Evolutionary conservation across 2,797 vertebrate genomes (phyloP).

Genomic region (Brachymystax lenok): DNA sequence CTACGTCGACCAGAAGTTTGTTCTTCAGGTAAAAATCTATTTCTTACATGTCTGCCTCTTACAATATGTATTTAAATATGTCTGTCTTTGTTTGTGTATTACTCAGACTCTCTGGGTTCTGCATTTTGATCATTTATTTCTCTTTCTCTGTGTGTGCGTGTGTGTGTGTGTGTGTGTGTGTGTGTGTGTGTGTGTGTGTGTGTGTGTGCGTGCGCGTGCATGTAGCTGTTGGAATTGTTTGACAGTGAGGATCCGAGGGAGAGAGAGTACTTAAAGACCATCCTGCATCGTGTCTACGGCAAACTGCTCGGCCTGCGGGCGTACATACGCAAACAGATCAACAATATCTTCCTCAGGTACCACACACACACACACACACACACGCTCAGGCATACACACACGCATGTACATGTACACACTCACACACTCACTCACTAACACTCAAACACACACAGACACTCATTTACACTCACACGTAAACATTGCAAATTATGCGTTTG

Average conservation of each 20-base stretch:
- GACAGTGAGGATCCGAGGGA: slow-evolving; percentile 93
- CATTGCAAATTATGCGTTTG: neutral
- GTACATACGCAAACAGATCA: slow-evolving; percentile 94
- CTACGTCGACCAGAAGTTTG: slow-evolving; percentile 94
- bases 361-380: neutral
- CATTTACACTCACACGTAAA: neutral
- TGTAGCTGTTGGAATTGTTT: slow-evolving; percentile 87
- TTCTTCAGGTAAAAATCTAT: slow-evolving; percentile 79
- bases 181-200: slow-evolving; percentile 15
- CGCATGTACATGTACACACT: slow-evolving; percentile 5
- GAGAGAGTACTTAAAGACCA: slow-evolving; percentile 92
- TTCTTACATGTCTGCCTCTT: too few relatives aligned
- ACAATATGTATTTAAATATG: neutral
- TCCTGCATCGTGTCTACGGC: slow-evolving; percentile 91
- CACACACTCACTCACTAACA: neutral
- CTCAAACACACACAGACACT: neutral
- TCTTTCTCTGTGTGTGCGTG: slow-evolving; percentile 18
- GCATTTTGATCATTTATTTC: neutral
- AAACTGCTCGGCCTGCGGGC: slow-evolving; percentile 92
- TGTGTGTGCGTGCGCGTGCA: slow-evolving; percentile 29
- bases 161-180: slow-evolving; percentile 28
- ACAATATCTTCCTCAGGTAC: slow-evolving; percentile 94
- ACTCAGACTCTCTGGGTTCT: neutral
- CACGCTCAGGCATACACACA: slow-evolving; percentile 6
- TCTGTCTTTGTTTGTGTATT: slow-evolving; percentile 18